phyloP scores from a whole-genome alignment of 2,797 vertebrate genomes.

The Lagorchestes hirsutus region DNA sequence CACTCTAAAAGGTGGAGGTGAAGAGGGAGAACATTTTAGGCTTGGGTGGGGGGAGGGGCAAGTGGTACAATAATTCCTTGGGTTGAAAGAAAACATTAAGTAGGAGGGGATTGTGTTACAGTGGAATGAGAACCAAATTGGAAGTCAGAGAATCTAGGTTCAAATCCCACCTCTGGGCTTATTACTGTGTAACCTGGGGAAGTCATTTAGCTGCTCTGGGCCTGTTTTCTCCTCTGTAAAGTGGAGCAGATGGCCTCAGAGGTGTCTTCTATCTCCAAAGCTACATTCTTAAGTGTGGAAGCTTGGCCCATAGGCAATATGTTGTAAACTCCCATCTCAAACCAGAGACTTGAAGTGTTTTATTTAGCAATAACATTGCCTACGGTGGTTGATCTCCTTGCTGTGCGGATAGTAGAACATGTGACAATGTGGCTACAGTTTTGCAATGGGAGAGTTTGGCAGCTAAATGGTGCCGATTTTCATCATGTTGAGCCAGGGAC shows the following conservation, averaged over 20 bases:
- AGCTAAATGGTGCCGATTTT: slow-evolving; percentile 68
- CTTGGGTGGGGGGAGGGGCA: not conserved
- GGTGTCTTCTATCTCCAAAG: not conserved
- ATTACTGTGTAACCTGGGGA: not conserved
- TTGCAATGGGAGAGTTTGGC: slow-evolving; percentile 29
- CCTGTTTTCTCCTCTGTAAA: not conserved
- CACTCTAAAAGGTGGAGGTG: not conserved
- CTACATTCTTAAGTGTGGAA: not conserved
- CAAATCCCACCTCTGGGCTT: not conserved
- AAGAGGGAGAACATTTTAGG: not conserved
- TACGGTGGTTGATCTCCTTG: not conserved
- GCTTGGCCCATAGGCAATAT: not conserved
- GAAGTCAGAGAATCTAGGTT: not conserved
- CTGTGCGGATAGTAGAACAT: not conserved
- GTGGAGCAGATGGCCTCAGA: not conserved
- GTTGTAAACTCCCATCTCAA: slow-evolving; percentile 17
- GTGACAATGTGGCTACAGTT: not conserved
- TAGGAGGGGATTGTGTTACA: not conserved
- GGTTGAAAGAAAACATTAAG: not conserved
- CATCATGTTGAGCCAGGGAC: slow-evolving; percentile 18
- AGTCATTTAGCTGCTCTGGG: not conserved
- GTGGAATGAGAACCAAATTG: not conserved
- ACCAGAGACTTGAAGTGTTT: slow-evolving; percentile 11
- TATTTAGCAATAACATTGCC: not conserved
- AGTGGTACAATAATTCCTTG: not conserved